These are phyloP conservation scores for Spinibarbus caldwelli DNA, from an alignment of 2,797 vertebrate species.

Conservation along the genomic window DNA sequence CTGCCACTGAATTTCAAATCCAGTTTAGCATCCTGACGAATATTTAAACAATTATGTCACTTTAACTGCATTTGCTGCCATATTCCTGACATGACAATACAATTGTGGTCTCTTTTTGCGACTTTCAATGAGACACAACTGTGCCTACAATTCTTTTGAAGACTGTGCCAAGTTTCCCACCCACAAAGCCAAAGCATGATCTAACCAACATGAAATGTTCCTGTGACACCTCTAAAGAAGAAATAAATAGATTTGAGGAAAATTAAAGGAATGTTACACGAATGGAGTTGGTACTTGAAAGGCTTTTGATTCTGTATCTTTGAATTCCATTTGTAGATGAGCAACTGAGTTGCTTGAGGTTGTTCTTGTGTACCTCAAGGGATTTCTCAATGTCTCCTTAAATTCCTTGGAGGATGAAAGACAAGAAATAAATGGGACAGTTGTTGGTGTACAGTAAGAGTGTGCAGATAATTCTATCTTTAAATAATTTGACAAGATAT, in stretches of 20 bases:
- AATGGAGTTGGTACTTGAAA: background rate
- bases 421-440: background rate
- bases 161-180: slow-evolving; percentile 48
- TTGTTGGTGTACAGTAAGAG: background rate
- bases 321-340: background rate
- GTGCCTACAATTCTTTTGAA: slow-evolving; percentile 50
- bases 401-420: background rate
- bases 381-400: background rate
- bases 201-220: slow-evolving; percentile 39
- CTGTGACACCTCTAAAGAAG: slow-evolving; percentile 16
- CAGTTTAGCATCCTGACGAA: slow-evolving; percentile 32
- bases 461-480: background rate
- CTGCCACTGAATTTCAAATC: slow-evolving; percentile 26
- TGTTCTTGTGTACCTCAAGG: too few species aligned
- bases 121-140: slow-evolving; percentile 53
- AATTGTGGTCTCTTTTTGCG: slow-evolving; percentile 53
- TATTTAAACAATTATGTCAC: slow-evolving; percentile 45
- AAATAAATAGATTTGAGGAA: slow-evolving; percentile 27
- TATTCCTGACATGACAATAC: slow-evolving; percentile 47
- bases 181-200: slow-evolving; percentile 38
- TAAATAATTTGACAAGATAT: background rate
- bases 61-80: slow-evolving; percentile 40
- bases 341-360: background rate
- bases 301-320: background rate
- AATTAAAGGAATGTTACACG: slow-evolving; percentile 19